Percentiles rank a stretch among this genome's conserved stretches.
Evolutionary conservation across 2,797 vertebrate genomes (phyloP).

Genomic region (Lutjanus campechanus): DNA sequence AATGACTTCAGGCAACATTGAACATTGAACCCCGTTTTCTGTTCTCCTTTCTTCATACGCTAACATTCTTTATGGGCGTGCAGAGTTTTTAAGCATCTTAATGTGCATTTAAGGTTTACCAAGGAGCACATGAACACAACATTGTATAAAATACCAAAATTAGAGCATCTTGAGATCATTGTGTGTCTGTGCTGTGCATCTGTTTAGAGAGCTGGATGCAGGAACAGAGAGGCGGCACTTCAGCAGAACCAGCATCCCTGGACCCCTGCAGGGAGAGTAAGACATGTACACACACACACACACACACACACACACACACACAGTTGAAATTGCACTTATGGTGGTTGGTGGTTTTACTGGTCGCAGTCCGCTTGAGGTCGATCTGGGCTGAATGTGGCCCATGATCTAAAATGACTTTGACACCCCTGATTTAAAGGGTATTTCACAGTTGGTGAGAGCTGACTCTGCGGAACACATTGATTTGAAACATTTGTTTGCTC

Average conservation of each 20-base stretch:
- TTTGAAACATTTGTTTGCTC: not conserved
- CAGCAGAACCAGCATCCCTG: constrained; percentile 91
- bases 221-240: constrained; percentile 83
- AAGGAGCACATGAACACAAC: not conserved
- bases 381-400: too few species aligned
- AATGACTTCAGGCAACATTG: too few species aligned
- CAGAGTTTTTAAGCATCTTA: not conserved
- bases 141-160: not conserved
- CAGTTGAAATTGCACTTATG: not conserved
- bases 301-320: constrained; percentile 15
- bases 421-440: not conserved
- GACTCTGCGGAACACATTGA: not conserved
- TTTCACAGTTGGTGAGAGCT: not conserved
- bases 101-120: not conserved
- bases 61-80: too few species aligned
- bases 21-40: not conserved
- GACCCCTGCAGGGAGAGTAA: constrained; percentile 95
- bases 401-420: too few species aligned
- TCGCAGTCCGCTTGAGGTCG: too few species aligned
- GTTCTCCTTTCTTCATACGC: not conserved
- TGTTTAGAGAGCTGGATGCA: constrained; percentile 69
- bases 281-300: constrained; percentile 48
- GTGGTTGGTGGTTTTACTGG: too few species aligned
- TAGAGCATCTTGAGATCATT: not conserved
- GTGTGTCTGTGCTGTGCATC: constrained; percentile 37